Evolutionary conservation across 2,797 vertebrate genomes (phyloP).

Genomic region (Falco naumanni): DNA sequence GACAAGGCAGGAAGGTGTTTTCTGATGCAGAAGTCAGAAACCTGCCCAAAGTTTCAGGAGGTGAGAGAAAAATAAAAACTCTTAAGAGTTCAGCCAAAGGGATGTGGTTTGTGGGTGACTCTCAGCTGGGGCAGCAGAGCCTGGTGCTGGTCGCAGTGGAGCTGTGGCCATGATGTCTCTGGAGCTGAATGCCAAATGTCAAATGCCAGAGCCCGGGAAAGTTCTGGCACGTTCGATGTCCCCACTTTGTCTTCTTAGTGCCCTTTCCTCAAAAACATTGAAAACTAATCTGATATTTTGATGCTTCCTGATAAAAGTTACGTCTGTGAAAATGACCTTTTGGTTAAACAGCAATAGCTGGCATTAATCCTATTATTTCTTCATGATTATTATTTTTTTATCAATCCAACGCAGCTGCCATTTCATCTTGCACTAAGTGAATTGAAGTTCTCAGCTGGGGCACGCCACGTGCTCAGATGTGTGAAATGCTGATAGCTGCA

Average conservation of each 20-base stretch:
- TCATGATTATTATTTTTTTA: constrained; percentile 13
- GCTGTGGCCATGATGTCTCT: fast-evolving
- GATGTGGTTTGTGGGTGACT: neutral
- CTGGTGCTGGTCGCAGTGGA: neutral
- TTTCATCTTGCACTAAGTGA: constrained; percentile 67
- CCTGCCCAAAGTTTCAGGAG: neutral
- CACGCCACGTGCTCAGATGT: neutral
- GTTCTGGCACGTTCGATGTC: neutral
- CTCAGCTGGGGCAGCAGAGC: neutral
- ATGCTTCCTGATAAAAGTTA: constrained; percentile 34
- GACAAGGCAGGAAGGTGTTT: neutral
- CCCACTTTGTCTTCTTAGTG: neutral
- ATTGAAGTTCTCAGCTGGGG: constrained; percentile 67
- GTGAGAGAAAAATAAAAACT: neutral
- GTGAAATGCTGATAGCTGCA: constrained; percentile 30
- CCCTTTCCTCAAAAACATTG: neutral
- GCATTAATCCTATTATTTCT: constrained; percentile 65
- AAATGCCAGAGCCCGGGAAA: constrained; percentile 1
- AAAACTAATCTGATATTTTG: neutral
- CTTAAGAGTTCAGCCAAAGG: neutral
- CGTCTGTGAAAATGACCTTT: constrained; percentile 57
- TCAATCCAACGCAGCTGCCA: constrained; percentile 49
- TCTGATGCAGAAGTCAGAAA: neutral
- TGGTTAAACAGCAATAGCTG: constrained; percentile 46
- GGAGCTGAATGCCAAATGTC: neutral